Percentiles rank a stretch among this genome's conserved stretches.
Conservation (phyloP, 2,888 invertebrate species). For the Plagiodera versicolora region DNA sequence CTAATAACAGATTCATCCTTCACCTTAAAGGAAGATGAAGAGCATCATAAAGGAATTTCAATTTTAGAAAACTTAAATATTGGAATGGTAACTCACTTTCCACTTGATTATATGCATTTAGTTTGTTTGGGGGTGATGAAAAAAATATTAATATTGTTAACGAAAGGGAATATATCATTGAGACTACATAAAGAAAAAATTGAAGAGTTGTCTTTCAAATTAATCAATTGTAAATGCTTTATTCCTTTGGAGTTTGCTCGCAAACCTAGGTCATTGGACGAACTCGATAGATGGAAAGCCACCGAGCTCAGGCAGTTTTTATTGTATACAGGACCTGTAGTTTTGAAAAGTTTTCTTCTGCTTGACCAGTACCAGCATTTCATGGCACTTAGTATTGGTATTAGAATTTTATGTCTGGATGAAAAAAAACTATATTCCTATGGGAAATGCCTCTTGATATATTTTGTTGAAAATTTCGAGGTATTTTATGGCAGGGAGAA, state of each 20-base stretch:
- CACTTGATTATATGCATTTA: conserved; percentile 16
- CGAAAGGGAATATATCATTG: conserved; percentile 1
- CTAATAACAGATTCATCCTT: conserved; percentile 11
- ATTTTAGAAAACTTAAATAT: conserved; percentile 11
- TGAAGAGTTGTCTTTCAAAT: background rate
- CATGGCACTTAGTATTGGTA: conserved; percentile 9
- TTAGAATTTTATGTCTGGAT: conserved; percentile 6
- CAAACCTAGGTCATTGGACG: conserved; percentile 11
- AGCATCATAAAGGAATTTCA: conserved; percentile 14
- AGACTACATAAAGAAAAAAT: conserved; percentile 4
- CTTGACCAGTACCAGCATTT: background rate
- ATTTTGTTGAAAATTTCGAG: too few relatives aligned
- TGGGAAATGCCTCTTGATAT: background rate
- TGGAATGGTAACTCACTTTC: conserved; percentile 11
- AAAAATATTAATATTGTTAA: conserved; percentile 6
- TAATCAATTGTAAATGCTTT: conserved; percentile 5
- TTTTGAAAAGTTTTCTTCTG: conserved; percentile 3
- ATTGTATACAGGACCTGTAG: conserved; percentile 6
- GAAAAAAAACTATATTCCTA: background rate
- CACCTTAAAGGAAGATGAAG: conserved; percentile 13
- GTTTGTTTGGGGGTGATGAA: too few relatives aligned
- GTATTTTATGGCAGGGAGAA: too few relatives aligned
- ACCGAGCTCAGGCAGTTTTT: conserved; percentile 11
- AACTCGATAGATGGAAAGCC: conserved; percentile 14
- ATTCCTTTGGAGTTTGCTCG: conserved; percentile 13